Evolutionary conservation across 2,797 vertebrate genomes (phyloP).

Genomic region (Alexandromys oeconomus): DNA sequence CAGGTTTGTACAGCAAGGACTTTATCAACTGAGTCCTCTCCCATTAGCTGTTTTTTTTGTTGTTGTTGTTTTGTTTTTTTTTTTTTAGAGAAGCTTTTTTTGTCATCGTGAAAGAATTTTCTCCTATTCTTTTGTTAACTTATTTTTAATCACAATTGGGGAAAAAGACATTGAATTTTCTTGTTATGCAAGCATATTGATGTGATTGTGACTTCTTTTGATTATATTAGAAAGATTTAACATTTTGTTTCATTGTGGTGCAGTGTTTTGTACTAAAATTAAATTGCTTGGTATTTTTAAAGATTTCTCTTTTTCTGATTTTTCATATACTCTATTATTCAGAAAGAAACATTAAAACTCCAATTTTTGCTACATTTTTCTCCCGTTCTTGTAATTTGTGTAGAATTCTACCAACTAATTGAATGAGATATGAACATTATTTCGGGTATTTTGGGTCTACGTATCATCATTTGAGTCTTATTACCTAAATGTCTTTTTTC

Average conservation of each 20-base stretch:
- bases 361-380: background rate
- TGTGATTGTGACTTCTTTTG: background rate
- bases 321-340: slow-evolving; percentile 1
- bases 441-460: background rate
- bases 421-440: background rate
- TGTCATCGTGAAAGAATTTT: background rate
- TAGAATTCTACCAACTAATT: background rate
- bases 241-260: background rate
- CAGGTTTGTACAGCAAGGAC: background rate
- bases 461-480: background rate
- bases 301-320: background rate
- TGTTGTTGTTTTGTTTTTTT: too few relatives aligned
- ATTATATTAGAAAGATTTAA: background rate
- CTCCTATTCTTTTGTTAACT: background rate
- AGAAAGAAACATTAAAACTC: background rate
- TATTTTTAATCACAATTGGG: background rate
- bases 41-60: background rate
- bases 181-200: background rate
- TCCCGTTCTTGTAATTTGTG: background rate
- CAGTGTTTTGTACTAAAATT: background rate
- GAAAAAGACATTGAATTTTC: background rate
- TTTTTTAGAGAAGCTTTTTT: too few relatives aligned
- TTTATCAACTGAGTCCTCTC: background rate
- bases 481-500: background rate
- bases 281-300: background rate